These are phyloP conservation scores for Apodemus agrarius DNA, from an alignment of 2,797 vertebrate species.

Conservation along the genomic window DNA sequence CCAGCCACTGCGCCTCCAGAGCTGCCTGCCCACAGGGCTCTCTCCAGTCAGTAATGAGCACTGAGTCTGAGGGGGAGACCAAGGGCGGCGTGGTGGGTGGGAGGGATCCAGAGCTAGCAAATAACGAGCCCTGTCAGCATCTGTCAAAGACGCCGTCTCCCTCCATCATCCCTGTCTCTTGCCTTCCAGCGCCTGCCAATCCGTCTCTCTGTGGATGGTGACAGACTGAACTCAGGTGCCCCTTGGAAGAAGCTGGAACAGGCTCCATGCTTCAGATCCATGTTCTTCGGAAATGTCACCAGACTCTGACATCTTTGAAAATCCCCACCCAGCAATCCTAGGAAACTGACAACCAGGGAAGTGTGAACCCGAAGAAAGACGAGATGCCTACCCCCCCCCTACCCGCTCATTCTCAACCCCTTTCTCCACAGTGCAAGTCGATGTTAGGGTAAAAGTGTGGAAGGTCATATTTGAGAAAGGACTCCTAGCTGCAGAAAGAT, in stretches of 20 bases:
- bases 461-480: constrained; percentile 10
- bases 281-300: constrained; percentile 42
- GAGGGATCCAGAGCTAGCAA: constrained; percentile 74
- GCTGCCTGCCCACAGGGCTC: constrained; percentile 17
- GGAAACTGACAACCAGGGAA: background rate
- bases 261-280: constrained; percentile 13
- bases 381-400: background rate
- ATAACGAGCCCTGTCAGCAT: constrained; percentile 80
- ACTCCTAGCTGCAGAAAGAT: background rate
- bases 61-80: constrained; percentile 68
- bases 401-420: background rate
- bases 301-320: constrained; percentile 34
- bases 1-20: background rate
- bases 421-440: background rate
- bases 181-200: constrained; percentile 77
- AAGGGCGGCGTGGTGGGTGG: constrained; percentile 77
- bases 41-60: constrained; percentile 65
- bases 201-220: constrained; percentile 69
- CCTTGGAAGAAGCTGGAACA: background rate
- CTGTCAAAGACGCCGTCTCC: constrained; percentile 81
- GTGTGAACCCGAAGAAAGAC: constrained; percentile 15
- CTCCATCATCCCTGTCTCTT: constrained; percentile 81
- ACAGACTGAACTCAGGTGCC: constrained; percentile 60
- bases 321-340: background rate
- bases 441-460: background rate